A percentile compares a stretch with the other conserved stretches of the same genome.
Evolutionary conservation across 2,888 invertebrate species (phyloP).

Genomic region (Zaprionus obscuricornis): DNA sequence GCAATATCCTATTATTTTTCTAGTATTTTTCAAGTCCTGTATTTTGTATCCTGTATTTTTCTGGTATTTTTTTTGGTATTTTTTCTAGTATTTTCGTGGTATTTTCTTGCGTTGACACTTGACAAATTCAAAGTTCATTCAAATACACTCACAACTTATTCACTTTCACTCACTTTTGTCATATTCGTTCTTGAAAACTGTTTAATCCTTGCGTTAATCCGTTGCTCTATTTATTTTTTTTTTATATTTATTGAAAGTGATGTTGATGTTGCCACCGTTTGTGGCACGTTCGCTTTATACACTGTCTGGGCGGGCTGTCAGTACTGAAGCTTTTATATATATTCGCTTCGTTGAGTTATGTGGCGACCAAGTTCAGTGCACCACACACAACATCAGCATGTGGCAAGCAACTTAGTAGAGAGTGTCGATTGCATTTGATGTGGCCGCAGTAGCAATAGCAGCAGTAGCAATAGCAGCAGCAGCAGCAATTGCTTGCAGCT

Average conservation of each 20-base stretch:
- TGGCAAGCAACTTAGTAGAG: slow-evolving; percentile 40
- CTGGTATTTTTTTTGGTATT: no score
- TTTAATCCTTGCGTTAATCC: slow-evolving; percentile 47
- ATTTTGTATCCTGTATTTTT: no score
- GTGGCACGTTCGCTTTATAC: slow-evolving; percentile 45
- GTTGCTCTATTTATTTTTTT: not conserved
- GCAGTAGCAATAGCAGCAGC: slow-evolving; percentile 32
- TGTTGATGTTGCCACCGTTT: slow-evolving; percentile 39
- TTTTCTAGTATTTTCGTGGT: no score
- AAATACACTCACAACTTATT: no score
- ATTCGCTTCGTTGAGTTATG: not conserved
- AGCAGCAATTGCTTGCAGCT: slow-evolving; percentile 43
- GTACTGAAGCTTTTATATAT: slow-evolving; percentile 56
- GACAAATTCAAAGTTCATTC: no score
- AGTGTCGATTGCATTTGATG: slow-evolving; percentile 42
- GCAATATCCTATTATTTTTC: no score
- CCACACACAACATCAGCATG: slow-evolving; percentile 16
- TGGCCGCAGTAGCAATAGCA: slow-evolving; percentile 29
- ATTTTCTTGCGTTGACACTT: no score
- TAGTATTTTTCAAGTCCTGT: no score
- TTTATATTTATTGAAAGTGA: slow-evolving; percentile 8
- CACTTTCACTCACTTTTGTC: no score
- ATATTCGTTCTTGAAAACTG: no score
- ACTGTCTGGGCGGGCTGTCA: slow-evolving; percentile 56
- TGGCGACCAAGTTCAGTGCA: slow-evolving; percentile 66